Evolutionary conservation across 2,113 vertebrate genomes (phyloP), one percentile per base, ranked within the genome.

Genomic region (Spheniscus mendiculus): DNA sequence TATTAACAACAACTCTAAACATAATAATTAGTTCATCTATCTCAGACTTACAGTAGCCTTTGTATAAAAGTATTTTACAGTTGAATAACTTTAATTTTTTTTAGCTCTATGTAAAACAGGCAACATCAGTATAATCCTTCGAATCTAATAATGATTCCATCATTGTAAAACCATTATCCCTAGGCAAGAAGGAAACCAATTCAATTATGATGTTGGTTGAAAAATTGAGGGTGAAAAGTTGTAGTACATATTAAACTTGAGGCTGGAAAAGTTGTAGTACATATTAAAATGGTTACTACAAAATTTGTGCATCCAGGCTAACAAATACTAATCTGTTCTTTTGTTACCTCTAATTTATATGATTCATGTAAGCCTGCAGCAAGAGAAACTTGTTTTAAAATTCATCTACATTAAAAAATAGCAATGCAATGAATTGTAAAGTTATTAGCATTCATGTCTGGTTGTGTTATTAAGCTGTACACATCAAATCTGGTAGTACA

Each of bases 311-410:
- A 98, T 98, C 94, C 90, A 97, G 98, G 98, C 98, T 98, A 98
- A 98, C 98, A 98, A 98, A 99, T 98, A 98, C 98, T 99, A 99
- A 99, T 98, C 97, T 87, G 98, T 98, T 98, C 96, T 97, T 99
- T 99, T 98, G 98, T 98, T 98, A 98, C 98, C 96, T 96, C 98
- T 98, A 98, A 98, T 98, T 98, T 98, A 98, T 98, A 98, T 98
- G 98, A 98, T 98, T 98, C 98, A 98, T 98, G 98, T 97, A 98
- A 97, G 98, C 98, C 98, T 76, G 86, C 87, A 99, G 98, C 98
- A 96, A 98, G 98, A 90, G 94, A 98, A 98, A 98, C 98, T 98
- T 98, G 96, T 95, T 98, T 98, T 98, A 98, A 98, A 98, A 99
- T 98, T 98, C 97, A 98, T 98, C 98, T 97, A 97, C 97, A 93